Base-by-base conservation (phyloP, 2,113 vertebrate species). In the Leucopsar rothschildi region DNA sequence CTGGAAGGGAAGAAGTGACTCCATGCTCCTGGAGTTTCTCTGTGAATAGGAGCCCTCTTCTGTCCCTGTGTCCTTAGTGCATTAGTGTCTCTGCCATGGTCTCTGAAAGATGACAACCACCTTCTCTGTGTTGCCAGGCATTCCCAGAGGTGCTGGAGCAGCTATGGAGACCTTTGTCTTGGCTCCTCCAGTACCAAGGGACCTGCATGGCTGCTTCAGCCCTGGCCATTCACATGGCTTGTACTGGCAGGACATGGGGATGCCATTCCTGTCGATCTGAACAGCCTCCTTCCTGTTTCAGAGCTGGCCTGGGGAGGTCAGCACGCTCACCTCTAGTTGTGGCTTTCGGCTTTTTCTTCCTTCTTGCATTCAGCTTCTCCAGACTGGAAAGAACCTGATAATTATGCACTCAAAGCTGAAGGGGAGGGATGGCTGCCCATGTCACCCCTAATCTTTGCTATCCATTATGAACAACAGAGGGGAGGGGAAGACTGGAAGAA, bases 221-320 rank as follows among this genome's bases (percentile, higher is more conserved):
- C 31, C 21, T 50, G 40, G 52, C 27, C 24, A 82, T 56, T 64
- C 2, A 2, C 9, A 17, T 2, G 1, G 61, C 49, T 71, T 55
- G 15, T 52, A 28, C 28, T 82, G 40, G 56, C 55, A 47, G 65
- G 39, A 82, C 47, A 29, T 0, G 1, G 56, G 28, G 17, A 57
- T 63, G 23, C 33, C 12, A 39, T 64, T 19, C 49, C 49, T 55
- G 15, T 47, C 13, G 5, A 29, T 42, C 29, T 50, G 37, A 44
- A 42, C 23, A 78, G 11, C 0, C 9, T 77, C 18, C 20, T 10
- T 8, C 4, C 1, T 0, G 45, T 65, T 72, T 61, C 11, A 10
- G 78, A 84, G 33, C 47, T 87, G 42, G 40, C 31, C 56, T 56
- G 23, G 23, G 44, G 45, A 70, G 15, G 68, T 70, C 68, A 86